These are phyloP conservation scores for Drosophila bifasciata DNA, from an alignment of 1,140 invertebrate genomes.

Conservation along the genomic window DNA sequence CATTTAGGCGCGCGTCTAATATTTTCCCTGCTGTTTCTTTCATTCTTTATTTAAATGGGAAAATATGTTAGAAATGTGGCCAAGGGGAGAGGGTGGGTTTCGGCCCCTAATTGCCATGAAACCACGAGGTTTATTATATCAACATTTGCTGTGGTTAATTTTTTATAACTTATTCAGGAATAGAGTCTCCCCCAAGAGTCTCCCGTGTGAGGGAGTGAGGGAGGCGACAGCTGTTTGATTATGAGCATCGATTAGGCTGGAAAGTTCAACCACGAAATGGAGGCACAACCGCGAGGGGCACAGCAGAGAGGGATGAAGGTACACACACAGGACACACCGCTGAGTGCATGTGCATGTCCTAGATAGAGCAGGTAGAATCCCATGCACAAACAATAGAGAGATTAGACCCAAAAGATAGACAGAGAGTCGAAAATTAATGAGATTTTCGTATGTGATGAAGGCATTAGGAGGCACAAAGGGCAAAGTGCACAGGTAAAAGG, in stretches of 20 bases:
- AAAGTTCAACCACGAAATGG: constrained; percentile 36
- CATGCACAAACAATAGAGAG: constrained; percentile 47
- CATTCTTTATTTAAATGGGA: constrained; percentile 74
- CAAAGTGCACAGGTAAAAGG: neutral
- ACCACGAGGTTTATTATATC: constrained; percentile 72
- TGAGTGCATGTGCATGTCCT: constrained; percentile 13
- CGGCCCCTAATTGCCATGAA: constrained; percentile 53
- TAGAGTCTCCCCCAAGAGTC: too few species aligned
- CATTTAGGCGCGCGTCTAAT: constrained; percentile 76
- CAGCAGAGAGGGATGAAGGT: constrained; percentile 30
- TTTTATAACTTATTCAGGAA: constrained; percentile 36
- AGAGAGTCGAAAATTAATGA: constrained; percentile 55
- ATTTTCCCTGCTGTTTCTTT: constrained; percentile 54
- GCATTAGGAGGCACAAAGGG: constrained; percentile 44
- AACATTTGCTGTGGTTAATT: constrained; percentile 44
- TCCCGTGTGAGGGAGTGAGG: neutral
- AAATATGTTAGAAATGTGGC: constrained; percentile 58
- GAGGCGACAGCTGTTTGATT: constrained; percentile 47
- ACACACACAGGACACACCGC: constrained; percentile 18
- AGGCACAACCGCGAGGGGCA: constrained; percentile 21
- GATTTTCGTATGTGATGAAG: constrained; percentile 70
- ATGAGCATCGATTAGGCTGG: constrained; percentile 44
- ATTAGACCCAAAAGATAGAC: constrained; percentile 30
- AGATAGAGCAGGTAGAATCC: constrained; percentile 39
- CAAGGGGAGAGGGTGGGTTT: constrained; percentile 4